phyloP scores from a whole-genome alignment of 2,113 vertebrate genomes.

The Pelodiscus sinensis region DNA sequence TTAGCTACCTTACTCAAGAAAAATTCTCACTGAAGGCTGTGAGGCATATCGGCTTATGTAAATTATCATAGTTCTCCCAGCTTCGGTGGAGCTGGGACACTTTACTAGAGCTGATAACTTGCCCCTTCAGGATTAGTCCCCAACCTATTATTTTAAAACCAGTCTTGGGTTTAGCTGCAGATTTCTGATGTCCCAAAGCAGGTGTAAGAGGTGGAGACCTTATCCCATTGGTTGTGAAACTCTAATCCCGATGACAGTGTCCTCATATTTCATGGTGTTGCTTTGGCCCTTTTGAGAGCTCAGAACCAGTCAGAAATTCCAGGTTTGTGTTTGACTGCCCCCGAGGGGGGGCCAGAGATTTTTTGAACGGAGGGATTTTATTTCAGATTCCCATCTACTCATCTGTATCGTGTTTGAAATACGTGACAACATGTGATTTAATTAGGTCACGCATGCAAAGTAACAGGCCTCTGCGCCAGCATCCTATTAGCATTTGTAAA shows the following conservation, averaged over 20 bases:
- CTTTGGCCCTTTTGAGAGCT: not conserved
- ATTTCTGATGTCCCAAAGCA: not conserved
- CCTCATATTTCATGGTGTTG: not conserved
- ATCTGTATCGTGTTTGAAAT: not conserved
- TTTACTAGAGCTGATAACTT: not conserved
- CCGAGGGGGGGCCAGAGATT: not conserved
- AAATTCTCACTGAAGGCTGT: not conserved
- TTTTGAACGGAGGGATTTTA: not conserved
- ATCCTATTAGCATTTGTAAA: constrained; percentile 68
- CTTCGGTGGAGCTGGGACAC: not conserved
- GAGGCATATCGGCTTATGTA: not conserved
- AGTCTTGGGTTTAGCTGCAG: not conserved
- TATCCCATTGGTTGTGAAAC: not conserved
- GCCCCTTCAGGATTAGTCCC: not conserved
- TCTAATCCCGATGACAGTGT: not conserved
- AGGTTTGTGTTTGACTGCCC: not conserved
- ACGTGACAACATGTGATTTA: constrained; percentile 52
- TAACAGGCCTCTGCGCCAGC: constrained; percentile 43
- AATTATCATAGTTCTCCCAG: not conserved
- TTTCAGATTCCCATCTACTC: not conserved
- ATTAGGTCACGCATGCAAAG: constrained; percentile 54
- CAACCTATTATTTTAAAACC: not conserved
- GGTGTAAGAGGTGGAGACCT: not conserved
- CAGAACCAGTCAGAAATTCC: not conserved
- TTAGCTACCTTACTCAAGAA: not conserved